Conservation (phyloP, 2,113 vertebrate genomes). For the Sus scrofa region T2T-Sscrofa CM000815.6:126941001-126941500, state of each 20-base stretch:
- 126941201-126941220: background rate
- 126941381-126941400: background rate
- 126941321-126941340: background rate
- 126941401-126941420: background rate
- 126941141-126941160: background rate
- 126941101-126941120: background rate
- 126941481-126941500: background rate
- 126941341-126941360: background rate
- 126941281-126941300: background rate
- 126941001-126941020: background rate
- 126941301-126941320: background rate
- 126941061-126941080: background rate
- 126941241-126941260: background rate
- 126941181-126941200: slow-evolving; percentile 16
- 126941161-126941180: background rate
- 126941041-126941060: background rate
- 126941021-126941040: slow-evolving; percentile 25
- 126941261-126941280: background rate
- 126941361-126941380: slow-evolving; percentile 20
- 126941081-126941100: background rate
- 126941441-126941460: background rate
- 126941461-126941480: background rate
- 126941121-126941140: slow-evolving; percentile 15
- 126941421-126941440: slow-evolving; percentile 38
- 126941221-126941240: background rate